Evolutionary conservation across 2,113 vertebrate genomes (phyloP).

Genomic region (Ondatra zibethicus): DNA sequence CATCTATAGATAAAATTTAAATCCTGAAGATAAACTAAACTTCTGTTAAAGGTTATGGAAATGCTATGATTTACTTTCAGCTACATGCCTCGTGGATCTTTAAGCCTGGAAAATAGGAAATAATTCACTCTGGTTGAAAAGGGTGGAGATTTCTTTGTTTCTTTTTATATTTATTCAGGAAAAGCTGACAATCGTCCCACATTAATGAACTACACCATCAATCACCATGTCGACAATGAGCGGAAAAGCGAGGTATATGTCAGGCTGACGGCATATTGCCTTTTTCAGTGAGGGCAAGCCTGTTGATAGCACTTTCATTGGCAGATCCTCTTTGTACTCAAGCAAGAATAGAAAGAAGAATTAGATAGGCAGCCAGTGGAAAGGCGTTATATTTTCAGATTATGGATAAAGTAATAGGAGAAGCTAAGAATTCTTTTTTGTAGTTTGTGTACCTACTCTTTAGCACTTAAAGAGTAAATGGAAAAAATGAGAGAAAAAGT

Average conservation of each 20-base stretch:
- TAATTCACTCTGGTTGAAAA: conserved; percentile 90
- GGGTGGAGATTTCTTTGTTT: conserved; percentile 97
- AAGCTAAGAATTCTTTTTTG: conserved; percentile 54
- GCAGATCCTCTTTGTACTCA: conserved; percentile 84
- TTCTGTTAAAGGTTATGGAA: conserved; percentile 79
- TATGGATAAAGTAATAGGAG: conserved; percentile 68
- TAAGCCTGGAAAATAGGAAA: conserved; percentile 90
- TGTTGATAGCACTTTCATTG: conserved; percentile 92
- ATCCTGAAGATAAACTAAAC: conserved; percentile 76
- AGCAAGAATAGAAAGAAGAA: conserved; percentile 88
- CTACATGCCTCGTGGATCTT: conserved; percentile 83
- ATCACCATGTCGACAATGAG: conserved; percentile 97
- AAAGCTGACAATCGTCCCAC: conserved; percentile 98
- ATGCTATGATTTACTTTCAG: conserved; percentile 82
- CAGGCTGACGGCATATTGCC: conserved; percentile 91
- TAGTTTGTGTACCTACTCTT: conserved; percentile 32
- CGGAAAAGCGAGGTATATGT: conserved; percentile 96
- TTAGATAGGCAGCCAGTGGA: conserved; percentile 83
- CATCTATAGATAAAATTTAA: conserved; percentile 37
- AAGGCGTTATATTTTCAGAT: conserved; percentile 82
- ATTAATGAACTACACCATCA: conserved; percentile 98
- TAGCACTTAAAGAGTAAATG: neutral
- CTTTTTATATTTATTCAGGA: conserved; percentile 99
- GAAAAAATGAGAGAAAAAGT: neutral
- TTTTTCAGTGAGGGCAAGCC: conserved; percentile 89